Percentiles rank a stretch among this genome's conserved stretches.
These are phyloP conservation scores for Cephus nigrinus DNA, from an alignment of 2,888 invertebrate species.

Conservation along the genomic window DNA sequence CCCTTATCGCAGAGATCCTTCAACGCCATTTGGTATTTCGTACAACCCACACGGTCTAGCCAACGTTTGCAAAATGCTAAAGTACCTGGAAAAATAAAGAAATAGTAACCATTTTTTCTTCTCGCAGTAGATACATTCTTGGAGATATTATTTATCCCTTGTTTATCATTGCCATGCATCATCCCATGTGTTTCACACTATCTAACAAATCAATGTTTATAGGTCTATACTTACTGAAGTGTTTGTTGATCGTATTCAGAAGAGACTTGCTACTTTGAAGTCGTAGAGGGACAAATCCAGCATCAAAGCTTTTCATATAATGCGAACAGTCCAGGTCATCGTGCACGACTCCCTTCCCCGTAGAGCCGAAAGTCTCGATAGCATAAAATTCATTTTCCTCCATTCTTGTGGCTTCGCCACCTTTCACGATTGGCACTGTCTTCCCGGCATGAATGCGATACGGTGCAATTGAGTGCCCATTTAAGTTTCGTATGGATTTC, in stretches of 20 bases:
- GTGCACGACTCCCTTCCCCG: constrained; percentile 93
- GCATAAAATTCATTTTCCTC: constrained; percentile 99
- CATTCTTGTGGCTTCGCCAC: constrained; percentile 97
- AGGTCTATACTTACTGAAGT: constrained; percentile 76
- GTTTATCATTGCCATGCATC: background rate
- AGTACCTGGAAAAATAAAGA: constrained; percentile 68
- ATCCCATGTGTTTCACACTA: background rate
- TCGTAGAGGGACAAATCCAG: constrained; percentile 89
- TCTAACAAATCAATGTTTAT: background rate
- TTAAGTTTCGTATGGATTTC: constrained; percentile 97
- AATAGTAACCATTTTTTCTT: background rate
- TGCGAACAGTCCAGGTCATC: constrained; percentile 99
- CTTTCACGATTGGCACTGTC: constrained; percentile 99
- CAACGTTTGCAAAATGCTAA: constrained; percentile 99
- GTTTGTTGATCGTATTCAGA: constrained; percentile 92
- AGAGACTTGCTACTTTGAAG: constrained; percentile 93
- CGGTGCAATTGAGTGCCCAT: constrained; percentile 99
- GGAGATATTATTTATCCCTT: background rate
- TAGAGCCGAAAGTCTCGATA: constrained; percentile 99
- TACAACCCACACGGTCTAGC: constrained; percentile 96
- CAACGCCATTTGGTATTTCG: constrained; percentile 97
- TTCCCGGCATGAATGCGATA: constrained; percentile 97
- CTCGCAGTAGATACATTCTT: background rate
- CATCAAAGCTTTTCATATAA: constrained; percentile 99
- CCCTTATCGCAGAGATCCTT: constrained; percentile 99